A percentile compares a stretch with the other conserved stretches of the same genome.
Conservation (phyloP, 1,140 invertebrate genomes). For the Potamilus streckersoni region DNA sequence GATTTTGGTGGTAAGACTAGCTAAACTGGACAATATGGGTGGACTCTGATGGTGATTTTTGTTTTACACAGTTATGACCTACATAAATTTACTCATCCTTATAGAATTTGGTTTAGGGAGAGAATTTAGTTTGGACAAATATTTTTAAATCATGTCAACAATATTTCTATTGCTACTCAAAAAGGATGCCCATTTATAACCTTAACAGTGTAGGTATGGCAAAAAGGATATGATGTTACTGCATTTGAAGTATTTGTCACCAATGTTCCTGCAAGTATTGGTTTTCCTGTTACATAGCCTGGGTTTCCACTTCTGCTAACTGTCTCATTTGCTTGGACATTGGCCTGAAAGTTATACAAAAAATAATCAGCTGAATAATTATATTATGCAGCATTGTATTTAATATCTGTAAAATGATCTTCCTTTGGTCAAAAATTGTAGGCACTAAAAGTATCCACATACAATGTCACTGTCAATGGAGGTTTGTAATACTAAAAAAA, state of each 20-base stretch:
- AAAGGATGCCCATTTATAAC: background rate
- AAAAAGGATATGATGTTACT: slow-evolving; percentile 4
- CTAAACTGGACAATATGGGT: too few relatives aligned
- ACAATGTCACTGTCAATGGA: too few relatives aligned
- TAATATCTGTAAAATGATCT: too few relatives aligned
- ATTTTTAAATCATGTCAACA: background rate
- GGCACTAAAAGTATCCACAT: too few relatives aligned
- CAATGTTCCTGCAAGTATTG: slow-evolving; percentile 71
- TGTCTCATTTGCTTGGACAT: background rate
- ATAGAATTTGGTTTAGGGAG: background rate
- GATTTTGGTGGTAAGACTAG: too few relatives aligned
- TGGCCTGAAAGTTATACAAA: too few relatives aligned
- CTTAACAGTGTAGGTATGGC: background rate
- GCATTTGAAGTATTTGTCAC: background rate
- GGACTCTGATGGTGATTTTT: too few relatives aligned
- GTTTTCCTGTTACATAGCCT: slow-evolving; percentile 75
- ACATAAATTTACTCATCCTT: background rate
- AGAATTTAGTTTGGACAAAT: background rate
- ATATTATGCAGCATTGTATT: too few relatives aligned
- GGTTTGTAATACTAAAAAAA: too few relatives aligned
- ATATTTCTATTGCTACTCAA: background rate
- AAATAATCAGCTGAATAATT: too few relatives aligned
- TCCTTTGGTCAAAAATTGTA: too few relatives aligned
- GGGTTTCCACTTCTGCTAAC: slow-evolving; percentile 75
- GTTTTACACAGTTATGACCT: too few relatives aligned